Evolutionary conservation across 1,140 invertebrate genomes (phyloP), one percentile per base, ranked within the genome.

Genomic region (Bombus waltoni): DNA sequence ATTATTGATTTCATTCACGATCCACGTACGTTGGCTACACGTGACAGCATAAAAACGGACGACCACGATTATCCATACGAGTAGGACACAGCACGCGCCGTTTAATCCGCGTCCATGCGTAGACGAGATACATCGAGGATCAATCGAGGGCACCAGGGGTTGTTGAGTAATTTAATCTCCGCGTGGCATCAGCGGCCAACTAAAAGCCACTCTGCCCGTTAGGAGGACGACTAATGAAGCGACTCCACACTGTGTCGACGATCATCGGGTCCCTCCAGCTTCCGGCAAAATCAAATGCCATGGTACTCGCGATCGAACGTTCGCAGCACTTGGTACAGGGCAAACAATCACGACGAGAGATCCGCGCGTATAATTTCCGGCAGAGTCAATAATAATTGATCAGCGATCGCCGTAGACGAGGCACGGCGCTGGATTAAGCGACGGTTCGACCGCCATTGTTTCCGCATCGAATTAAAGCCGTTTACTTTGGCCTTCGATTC

Each of bases 221-320:
- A 65, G 38, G 59, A 59, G 72, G 38, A 78, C 77, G 74, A 70
- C 42, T 78, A 89, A 89, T 89, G 85, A 89, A 89, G 80, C 72
- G 79, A 28, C 35, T 86, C 82, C 68, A 44, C 74, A 66, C 42
- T 38, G 42, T 71, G 76, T 79, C 87, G 72, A 70, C 73, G 66
- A 59, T 65, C 80, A 88, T 95, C 40, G 95, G 96, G 59, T 62
- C 59, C 89, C 95, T 96, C 83, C 11, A 6, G 28, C n/a, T 73
- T 53, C 68, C 72, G 70, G 72, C 73, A 77, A 90, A 87, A 83
- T 85, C 87, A 87, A 83, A 71, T 68, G 25, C 28, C 72, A 11
- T 47, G 42, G 15, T 13, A 13, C 62, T 40, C 59, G 38, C 81
- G 76, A 86, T 70, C 28, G 42, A 57, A n/a, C 44, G 40, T 18